Evolutionary conservation across 1,140 invertebrate genomes (phyloP), one percentile per base, ranked within the genome.

Genomic region (Adelges cooleyi): DNA sequence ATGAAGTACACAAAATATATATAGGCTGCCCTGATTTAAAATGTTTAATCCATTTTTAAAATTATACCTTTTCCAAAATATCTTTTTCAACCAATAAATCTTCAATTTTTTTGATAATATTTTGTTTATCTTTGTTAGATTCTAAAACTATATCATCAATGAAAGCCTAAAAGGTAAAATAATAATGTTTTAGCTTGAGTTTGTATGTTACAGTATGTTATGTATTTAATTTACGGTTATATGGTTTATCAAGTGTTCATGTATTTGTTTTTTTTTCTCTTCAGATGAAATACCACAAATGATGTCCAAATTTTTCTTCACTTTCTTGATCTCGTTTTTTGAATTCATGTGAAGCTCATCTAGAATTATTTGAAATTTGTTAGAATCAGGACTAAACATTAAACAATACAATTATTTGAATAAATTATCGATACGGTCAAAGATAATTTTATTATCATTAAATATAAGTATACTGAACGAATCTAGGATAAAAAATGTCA

Each of bases 31-130:
- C n/a, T n/a, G n/a, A n/a, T n/a, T n/a, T n/a, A n/a, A n/a, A n/a
- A n/a, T n/a, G n/a, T n/a, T n/a, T n/a, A n/a, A n/a, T n/a, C n/a
- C n/a, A n/a, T n/a, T n/a, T n/a, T n/a, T n/a, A n/a, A n/a, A n/a
- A n/a, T n/a, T n/a, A n/a, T n/a, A 59, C 53, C 20, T 59, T 59
- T 44, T 59, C 53, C 27, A 59, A 59, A 18, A 44, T 3, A 25
- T 44, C 15, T 27, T 44, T 59, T 59, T 59, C 53, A 2, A 2
- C 22, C 18, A 59, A 44, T 10, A 59, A 18, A 25, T 59, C 53
- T 27, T 59, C 53, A 44, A 59, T 59, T 20, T 59, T 40, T 59
- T 59, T 59, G 9, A 59, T 59, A 59, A 59, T 42, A 6, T 59
- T 59, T 17, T 25, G 40, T 59, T 59, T 59, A 11, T 59, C 53